A percentile compares a stretch with the other conserved stretches of the same genome.
These are phyloP conservation scores for Cavia porcellus DNA, from an alignment of 2,113 vertebrate species.

Conservation along the genomic window DNA sequence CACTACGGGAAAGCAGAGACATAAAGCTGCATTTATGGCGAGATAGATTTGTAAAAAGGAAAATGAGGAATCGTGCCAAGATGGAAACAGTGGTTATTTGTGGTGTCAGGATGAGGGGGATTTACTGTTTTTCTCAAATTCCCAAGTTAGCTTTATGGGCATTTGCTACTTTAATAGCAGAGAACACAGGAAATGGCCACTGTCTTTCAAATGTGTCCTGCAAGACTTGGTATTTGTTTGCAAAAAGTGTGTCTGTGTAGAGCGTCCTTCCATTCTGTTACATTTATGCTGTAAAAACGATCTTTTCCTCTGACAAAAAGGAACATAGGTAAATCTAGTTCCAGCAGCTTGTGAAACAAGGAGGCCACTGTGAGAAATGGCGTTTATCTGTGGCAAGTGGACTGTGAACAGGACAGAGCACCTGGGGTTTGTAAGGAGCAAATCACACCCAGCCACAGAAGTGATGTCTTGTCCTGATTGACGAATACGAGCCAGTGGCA, in stretches of 20 bases:
- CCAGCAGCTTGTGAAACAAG: not conserved
- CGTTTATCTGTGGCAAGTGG: not conserved
- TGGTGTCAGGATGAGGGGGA: not conserved
- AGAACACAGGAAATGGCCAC: not conserved
- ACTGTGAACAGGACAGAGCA: constrained; percentile 51
- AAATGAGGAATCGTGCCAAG: not conserved
- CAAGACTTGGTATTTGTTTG: not conserved
- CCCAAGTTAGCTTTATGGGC: not conserved
- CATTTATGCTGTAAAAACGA: not conserved
- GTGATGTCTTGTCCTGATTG: constrained; percentile 61
- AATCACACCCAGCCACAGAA: constrained; percentile 66
- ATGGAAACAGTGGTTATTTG: not conserved
- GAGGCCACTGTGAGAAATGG: not conserved
- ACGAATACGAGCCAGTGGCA: constrained; percentile 76
- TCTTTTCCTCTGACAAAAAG: not conserved
- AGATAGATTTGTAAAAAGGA: not conserved
- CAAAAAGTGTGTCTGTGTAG: not conserved
- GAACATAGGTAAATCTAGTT: constrained; percentile 14
- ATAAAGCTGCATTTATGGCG: not conserved
- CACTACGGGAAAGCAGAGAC: not conserved
- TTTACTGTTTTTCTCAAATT: not conserved
- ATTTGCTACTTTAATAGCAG: not conserved
- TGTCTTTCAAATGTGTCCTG: not conserved
- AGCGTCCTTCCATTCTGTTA: not conserved
- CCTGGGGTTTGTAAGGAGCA: constrained; percentile 76